Conservation (phyloP, 2,888 invertebrate genomes). For the Nomada fabriciana region DNA sequence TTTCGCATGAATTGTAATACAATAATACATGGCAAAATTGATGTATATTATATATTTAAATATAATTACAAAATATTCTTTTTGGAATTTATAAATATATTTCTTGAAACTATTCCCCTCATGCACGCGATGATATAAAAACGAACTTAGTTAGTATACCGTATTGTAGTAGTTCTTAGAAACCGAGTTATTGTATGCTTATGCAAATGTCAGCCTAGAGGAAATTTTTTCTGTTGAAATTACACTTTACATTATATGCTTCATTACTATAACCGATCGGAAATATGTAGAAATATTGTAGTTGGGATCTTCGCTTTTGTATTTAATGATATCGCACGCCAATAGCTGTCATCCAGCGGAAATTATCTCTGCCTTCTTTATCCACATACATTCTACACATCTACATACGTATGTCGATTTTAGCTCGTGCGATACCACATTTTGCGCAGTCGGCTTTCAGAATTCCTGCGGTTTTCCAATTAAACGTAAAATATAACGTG, state of each 20-base stretch:
- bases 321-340: background rate
- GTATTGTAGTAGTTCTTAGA: too few relatives aligned
- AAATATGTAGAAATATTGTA: background rate
- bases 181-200: too few relatives aligned
- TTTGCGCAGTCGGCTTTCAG: slow-evolving; percentile 23
- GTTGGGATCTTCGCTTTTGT: too few relatives aligned
- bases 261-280: background rate
- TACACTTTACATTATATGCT: background rate
- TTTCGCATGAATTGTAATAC: background rate
- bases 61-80: too few relatives aligned
- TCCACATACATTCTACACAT: background rate
- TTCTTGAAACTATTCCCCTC: too few relatives aligned
- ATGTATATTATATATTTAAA: background rate
- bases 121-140: too few relatives aligned
- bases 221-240: too few relatives aligned
- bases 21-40: background rate
- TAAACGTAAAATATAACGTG: slow-evolving; percentile 36
- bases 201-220: too few relatives aligned
- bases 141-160: too few relatives aligned
- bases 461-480: slow-evolving; percentile 3
- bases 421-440: slow-evolving; percentile 10
- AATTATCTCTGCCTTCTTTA: slow-evolving; percentile 1
- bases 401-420: slow-evolving; percentile 9
- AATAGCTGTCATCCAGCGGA: background rate
- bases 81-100: too few relatives aligned